A percentile compares a stretch with the other conserved stretches of the same genome.
Evolutionary conservation across 2,113 vertebrate species (phyloP).

Genomic region (Lampris megalopsis): DNA sequence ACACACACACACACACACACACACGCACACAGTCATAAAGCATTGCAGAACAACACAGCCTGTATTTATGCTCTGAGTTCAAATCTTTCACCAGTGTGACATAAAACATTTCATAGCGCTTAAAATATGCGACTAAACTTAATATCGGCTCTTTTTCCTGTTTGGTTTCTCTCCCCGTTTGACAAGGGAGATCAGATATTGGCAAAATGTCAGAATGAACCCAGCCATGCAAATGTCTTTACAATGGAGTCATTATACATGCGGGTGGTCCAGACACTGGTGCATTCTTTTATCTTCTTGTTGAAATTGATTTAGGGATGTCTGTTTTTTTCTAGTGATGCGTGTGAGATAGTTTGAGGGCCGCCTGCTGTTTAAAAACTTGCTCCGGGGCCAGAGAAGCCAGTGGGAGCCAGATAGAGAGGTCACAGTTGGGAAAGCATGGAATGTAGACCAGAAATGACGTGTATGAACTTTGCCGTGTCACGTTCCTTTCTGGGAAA

Average conservation of each 20-base stretch:
- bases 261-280: constrained; percentile 49
- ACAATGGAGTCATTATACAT: constrained; percentile 17
- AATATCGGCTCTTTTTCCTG: no score
- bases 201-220: background rate
- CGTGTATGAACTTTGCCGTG: constrained; percentile 39
- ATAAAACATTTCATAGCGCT: no score
- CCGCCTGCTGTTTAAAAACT: constrained; percentile 19
- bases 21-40: no score
- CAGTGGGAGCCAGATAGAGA: constrained; percentile 58
- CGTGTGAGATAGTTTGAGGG: constrained; percentile 60
- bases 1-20: no score
- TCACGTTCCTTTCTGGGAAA: constrained; percentile 45
- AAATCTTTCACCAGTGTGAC: no score
- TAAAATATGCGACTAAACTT: no score
- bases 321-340: constrained; percentile 27
- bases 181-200: constrained; percentile 11
- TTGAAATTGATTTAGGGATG: constrained; percentile 27
- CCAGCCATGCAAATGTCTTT: constrained; percentile 8
- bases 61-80: no score
- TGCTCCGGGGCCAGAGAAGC: constrained; percentile 36
- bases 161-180: constrained; percentile 4
- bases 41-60: no score
- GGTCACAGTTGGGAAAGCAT: constrained; percentile 34
- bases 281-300: constrained; percentile 1
- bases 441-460: constrained; percentile 62